Evolutionary conservation across 2,888 invertebrate genomes (phyloP), one percentile per base, ranked within the genome.

Genomic region (Latrodectus hesperus): DNA sequence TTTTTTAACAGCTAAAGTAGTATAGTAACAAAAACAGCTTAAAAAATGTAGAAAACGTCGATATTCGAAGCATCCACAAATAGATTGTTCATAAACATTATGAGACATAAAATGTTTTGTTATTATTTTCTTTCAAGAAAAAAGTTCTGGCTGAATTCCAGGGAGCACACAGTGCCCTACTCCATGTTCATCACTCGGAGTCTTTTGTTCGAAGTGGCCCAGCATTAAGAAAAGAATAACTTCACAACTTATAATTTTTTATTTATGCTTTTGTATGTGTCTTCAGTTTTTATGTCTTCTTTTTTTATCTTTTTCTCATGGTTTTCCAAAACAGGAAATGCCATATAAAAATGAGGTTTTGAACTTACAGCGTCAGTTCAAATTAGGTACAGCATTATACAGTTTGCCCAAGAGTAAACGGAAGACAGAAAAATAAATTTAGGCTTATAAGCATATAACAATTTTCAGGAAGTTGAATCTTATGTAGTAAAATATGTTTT

Each of bases 51-150:
- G 70, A 64, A 83, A 76, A 76, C 22, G n/a, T 14, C 64, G 70
- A 71, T 51, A 73, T 72, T 67, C 53, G 65, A 76, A 83, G 53
- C 76, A 68, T 74, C 64, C 60, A 49, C 75, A 83, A 83, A 83
- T 83, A 83, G 70, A 83, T 76, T 83, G 83, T 83, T 83, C 76
- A 83, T 83, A 83, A 83, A 83, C 83, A 83, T 83, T 83, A 83
- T 75, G 76, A 83, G 75, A 76, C 76, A 70, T 76, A 68, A 83
- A 83, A 83, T 49, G 17, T 64, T 67, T 73, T 60, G 64, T 64
- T 65, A 22, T 70, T 64, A 17, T 51, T 38, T 71, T 76, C 52
- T 68, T 64, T 8, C 9, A 52, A 55, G 12, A 22, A 51, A 68
- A 49, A 76, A 38, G 49, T 82, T 83, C 71, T 83, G 83, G 83